Evolutionary conservation across 23 tunicate genomes (phyloP).

Genomic region (Trididemnum miniatum): DNA sequence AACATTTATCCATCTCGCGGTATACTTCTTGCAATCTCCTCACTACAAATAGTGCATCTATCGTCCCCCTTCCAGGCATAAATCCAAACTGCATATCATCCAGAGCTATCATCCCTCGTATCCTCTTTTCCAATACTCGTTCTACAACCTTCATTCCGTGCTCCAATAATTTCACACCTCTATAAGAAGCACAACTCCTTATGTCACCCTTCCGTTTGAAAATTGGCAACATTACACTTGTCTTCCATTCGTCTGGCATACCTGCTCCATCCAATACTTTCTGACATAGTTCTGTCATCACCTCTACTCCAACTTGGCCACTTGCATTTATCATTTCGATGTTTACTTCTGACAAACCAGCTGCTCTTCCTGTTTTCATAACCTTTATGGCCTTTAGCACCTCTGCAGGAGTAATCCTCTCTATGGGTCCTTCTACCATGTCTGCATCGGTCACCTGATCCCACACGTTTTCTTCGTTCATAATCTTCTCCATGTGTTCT

Average conservation of each 20-base stretch:
- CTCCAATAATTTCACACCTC: slow-evolving; percentile 23
- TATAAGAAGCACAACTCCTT: slow-evolving; percentile 16
- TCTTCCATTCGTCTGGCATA: slow-evolving; percentile 7
- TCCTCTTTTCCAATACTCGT: slow-evolving; percentile 11
- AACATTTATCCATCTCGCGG: not conserved
- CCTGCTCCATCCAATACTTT: not conserved
- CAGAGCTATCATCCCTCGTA: not conserved
- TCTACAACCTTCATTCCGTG: slow-evolving; percentile 16
- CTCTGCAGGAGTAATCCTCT: too few species aligned
- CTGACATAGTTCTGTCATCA: not conserved
- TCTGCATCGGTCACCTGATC: too few species aligned
- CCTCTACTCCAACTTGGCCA: not conserved
- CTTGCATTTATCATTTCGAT: not conserved
- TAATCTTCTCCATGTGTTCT: too few species aligned
- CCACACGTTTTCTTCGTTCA: too few species aligned
- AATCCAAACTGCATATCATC: slow-evolving; percentile 13
- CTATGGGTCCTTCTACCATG: too few species aligned
- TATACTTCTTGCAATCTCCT: slow-evolving; percentile 2
- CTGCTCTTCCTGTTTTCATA: not conserved
- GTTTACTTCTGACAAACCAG: not conserved
- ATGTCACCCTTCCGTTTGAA: slow-evolving; percentile 2
- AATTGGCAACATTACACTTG: slow-evolving; percentile 11
- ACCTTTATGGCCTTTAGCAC: not conserved
- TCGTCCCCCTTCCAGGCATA: slow-evolving; percentile 17
- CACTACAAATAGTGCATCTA: not conserved